Evolutionary conservation across 2,888 invertebrate species (phyloP).

Genomic region (Tromatobia lineatoria): DNA sequence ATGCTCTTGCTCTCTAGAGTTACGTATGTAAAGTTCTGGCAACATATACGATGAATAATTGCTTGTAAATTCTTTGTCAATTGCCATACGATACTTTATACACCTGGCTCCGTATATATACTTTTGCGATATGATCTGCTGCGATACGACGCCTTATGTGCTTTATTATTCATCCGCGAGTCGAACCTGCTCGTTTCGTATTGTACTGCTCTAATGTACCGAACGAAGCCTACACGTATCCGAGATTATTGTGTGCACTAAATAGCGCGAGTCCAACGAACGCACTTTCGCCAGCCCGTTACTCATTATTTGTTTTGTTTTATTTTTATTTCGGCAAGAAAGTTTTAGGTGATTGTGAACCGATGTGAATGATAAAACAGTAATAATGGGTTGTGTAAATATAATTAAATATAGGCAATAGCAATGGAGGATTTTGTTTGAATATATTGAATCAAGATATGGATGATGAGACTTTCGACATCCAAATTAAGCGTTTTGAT

Average conservation of each 20-base stretch:
- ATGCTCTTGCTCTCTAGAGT: conserved; percentile 5
- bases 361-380: background rate
- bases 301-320: background rate
- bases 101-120: conserved; percentile 36
- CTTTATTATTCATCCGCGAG: conserved; percentile 49
- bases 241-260: conserved; percentile 15
- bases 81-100: conserved; percentile 40
- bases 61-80: conserved; percentile 59
- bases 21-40: conserved; percentile 18
- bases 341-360: background rate
- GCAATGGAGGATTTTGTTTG: background rate
- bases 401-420: background rate
- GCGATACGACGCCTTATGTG: conserved; percentile 8
- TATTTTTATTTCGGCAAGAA: background rate
- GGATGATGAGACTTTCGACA: background rate
- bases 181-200: conserved; percentile 20
- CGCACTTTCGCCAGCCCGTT: conserved; percentile 21
- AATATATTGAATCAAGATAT: background rate
- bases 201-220: conserved; percentile 14
- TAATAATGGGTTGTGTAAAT: background rate
- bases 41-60: conserved; percentile 54
- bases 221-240: conserved; percentile 11
- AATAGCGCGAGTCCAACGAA: background rate
- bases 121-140: conserved; percentile 38
- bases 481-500: background rate